These are phyloP conservation scores for Geophilus truncorum DNA, from an alignment of 2,888 invertebrate genomes.

Conservation along the genomic window DNA sequence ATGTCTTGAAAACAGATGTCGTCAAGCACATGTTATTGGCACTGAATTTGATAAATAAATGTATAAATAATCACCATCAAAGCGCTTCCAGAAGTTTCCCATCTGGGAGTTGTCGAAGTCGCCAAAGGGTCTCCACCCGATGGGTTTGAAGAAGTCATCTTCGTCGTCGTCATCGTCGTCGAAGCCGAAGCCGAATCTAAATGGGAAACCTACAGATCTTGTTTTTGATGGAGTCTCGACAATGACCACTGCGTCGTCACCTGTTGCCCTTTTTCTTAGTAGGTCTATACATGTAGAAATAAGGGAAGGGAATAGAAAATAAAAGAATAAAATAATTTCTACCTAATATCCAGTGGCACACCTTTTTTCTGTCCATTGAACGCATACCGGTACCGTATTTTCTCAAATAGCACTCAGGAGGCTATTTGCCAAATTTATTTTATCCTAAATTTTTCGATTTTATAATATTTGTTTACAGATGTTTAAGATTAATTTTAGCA, in stretches of 20 bases:
- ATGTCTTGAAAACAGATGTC: neutral
- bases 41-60: too few species aligned
- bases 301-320: too few species aligned
- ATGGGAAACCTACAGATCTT: neutral
- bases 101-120: neutral
- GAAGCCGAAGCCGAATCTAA: neutral
- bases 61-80: neutral
- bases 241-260: neutral
- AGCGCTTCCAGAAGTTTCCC: neutral
- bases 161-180: neutral
- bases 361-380: too few species aligned
- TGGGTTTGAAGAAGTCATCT: neutral
- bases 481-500: too few species aligned
- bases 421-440: too few species aligned
- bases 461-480: too few species aligned
- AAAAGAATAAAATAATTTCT: too few species aligned
- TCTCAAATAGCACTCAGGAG: too few species aligned
- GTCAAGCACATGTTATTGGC: neutral
- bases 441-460: too few species aligned
- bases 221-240: neutral
- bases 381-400: too few species aligned
- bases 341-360: too few species aligned
- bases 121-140: neutral
- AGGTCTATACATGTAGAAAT: too few species aligned
- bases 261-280: neutral